These are phyloP conservation scores for Sciurus carolinensis DNA, from an alignment of 2,797 vertebrate species.

Conservation along the genomic window DNA sequence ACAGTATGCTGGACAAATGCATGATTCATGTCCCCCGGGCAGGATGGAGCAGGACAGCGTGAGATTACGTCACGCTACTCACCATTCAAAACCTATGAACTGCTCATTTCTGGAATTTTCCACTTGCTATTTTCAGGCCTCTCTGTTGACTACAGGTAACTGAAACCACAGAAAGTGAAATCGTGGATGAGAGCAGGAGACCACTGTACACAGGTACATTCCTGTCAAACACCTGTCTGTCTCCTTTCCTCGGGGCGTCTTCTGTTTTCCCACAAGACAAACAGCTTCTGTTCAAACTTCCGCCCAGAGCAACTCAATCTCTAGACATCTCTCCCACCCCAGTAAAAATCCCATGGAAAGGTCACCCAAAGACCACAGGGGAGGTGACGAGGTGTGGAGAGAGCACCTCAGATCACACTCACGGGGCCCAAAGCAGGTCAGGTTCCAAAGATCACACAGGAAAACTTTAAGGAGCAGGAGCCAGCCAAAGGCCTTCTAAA, in stretches of 20 bases:
- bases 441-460: not conserved
- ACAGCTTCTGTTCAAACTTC: constrained; percentile 73
- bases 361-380: not conserved
- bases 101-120: constrained; percentile 40
- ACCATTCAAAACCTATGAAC: not conserved
- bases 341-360: constrained; percentile 22
- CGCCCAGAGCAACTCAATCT: constrained; percentile 57
- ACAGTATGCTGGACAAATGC: not conserved
- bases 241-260: constrained; percentile 29
- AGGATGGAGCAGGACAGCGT: not conserved
- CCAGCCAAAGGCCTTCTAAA: not conserved
- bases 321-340: constrained; percentile 10
- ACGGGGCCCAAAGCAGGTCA: not conserved
- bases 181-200: not conserved
- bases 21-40: not conserved
- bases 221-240: not conserved
- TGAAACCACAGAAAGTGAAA: constrained; percentile 7
- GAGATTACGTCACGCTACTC: not conserved
- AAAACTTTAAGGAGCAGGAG: not conserved
- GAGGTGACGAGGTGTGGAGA: not conserved
- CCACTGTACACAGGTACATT: not conserved
- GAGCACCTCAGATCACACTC: not conserved
- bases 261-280: constrained; percentile 77
- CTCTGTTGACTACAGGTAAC: not conserved
- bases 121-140: not conserved